Evolutionary conservation across 2,797 vertebrate genomes (phyloP).

Genomic region (Okamejei kenojei): DNA sequence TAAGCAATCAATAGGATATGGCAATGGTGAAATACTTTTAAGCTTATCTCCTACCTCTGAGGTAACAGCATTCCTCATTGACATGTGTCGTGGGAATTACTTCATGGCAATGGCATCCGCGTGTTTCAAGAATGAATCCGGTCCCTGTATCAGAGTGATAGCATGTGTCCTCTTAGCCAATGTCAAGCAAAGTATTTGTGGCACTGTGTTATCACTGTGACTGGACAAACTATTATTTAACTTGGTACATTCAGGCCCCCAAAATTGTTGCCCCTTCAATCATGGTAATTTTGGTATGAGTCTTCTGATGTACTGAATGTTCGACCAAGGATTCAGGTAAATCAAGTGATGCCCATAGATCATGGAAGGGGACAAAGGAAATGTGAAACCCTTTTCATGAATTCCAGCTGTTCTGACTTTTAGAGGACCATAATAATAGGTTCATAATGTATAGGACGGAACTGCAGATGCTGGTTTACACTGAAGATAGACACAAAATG

Average conservation of each 20-base stretch:
- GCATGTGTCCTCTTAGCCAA: conserved; percentile 2
- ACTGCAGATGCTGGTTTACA: too few species aligned
- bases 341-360: too few species aligned
- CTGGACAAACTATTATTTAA: neutral
- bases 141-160: conserved; percentile 22
- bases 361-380: neutral
- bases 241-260: neutral
- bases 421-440: neutral
- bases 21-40: conserved; percentile 24
- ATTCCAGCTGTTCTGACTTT: neutral
- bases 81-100: conserved; percentile 35
- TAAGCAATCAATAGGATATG: conserved; percentile 27
- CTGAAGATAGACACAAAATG: too few species aligned
- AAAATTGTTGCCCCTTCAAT: neutral
- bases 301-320: neutral
- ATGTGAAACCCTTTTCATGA: neutral
- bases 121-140: conserved; percentile 12
- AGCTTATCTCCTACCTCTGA: conserved; percentile 35
- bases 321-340: neutral
- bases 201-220: neutral
- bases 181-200: conserved; percentile 10
- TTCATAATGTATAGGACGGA: too few species aligned
- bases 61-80: conserved; percentile 31
- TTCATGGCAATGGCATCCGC: conserved; percentile 33
- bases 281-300: neutral